Evolutionary conservation across 2,888 invertebrate species (phyloP).

Genomic region (Amblyteles armatorius): DNA sequence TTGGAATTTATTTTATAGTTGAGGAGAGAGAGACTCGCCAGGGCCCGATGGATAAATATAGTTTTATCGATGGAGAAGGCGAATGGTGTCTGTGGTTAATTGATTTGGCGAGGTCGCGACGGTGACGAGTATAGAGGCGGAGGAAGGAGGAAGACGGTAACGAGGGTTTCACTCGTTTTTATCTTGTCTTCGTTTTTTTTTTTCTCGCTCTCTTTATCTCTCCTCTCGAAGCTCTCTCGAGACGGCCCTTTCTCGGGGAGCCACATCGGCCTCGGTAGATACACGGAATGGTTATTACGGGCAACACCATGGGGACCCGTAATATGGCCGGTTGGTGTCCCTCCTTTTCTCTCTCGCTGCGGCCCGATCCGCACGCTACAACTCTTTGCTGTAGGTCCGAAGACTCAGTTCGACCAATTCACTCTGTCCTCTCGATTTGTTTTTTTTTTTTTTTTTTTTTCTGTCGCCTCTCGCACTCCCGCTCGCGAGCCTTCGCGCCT

Average conservation of each 20-base stretch:
- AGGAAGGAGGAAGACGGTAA: conserved; percentile 57
- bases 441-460: conserved; percentile 3
- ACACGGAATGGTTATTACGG: conserved; percentile 82
- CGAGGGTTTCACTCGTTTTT: conserved; percentile 55
- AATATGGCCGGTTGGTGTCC: conserved; percentile 73
- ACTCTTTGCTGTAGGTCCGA: conserved; percentile 81
- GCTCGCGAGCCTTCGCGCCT: conserved; percentile 60
- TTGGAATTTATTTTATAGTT: conserved; percentile 60
- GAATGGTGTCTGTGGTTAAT: conserved; percentile 67
- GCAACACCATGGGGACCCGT: conserved; percentile 81
- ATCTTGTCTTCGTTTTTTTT: conserved; percentile 37
- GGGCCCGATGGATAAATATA: conserved; percentile 63
- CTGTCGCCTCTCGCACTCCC: conserved; percentile 53
- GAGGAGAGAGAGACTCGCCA: conserved; percentile 50
- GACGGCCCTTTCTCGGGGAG: conserved; percentile 51
- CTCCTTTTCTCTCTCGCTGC: conserved; percentile 18
- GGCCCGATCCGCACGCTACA: conserved; percentile 20
- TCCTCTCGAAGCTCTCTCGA: conserved; percentile 36
- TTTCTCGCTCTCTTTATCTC: conserved; percentile 55
- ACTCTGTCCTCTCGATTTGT: conserved; percentile 29
- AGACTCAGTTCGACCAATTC: conserved; percentile 33
- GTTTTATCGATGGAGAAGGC: conserved; percentile 67
- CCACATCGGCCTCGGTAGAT: conserved; percentile 70
- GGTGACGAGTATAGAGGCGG: conserved; percentile 67
- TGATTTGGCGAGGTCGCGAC: conserved; percentile 66